A percentile compares a stretch with the other conserved stretches of the same genome.
Conservation (phyloP, 2,888 invertebrate species). For the Macrophya alboannulata region DNA sequence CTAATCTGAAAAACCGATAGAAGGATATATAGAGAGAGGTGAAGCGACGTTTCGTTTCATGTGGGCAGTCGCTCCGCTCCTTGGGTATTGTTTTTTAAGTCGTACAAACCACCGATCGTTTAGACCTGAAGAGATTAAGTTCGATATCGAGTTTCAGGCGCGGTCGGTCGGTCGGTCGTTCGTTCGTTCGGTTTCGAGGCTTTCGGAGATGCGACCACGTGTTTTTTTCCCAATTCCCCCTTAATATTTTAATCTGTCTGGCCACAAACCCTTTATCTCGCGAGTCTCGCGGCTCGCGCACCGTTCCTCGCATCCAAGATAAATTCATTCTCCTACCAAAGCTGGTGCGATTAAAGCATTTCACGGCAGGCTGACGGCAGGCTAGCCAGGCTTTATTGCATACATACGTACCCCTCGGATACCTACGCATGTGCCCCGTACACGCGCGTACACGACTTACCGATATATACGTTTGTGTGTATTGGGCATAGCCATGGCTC, state of each 20-base stretch:
- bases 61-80: not conserved
- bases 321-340: conserved; percentile 48
- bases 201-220: conserved; percentile 19
- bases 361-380: conserved; percentile 48
- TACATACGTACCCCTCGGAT: not conserved
- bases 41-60: not conserved
- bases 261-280: conserved; percentile 58
- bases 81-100: conserved; percentile 63
- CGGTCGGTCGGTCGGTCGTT: conserved; percentile 47
- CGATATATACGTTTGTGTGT: conserved; percentile 5
- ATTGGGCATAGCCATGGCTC: not conserved
- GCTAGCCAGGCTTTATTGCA: conserved; percentile 13
- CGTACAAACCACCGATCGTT: conserved; percentile 41
- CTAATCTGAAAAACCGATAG: not conserved
- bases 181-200: not conserved
- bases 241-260: conserved; percentile 58
- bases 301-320: conserved; percentile 38
- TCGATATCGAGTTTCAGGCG: conserved; percentile 76
- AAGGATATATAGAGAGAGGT: not conserved
- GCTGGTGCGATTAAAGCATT: conserved; percentile 54
- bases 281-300: conserved; percentile 64
- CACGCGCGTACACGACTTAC: not conserved
- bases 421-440: not conserved
- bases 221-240: conserved; percentile 38
- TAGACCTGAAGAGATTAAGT: conserved; percentile 68